phyloP scores from a whole-genome alignment of 1,140 invertebrate genomes.

The Melanaphis sacchari region DNA sequence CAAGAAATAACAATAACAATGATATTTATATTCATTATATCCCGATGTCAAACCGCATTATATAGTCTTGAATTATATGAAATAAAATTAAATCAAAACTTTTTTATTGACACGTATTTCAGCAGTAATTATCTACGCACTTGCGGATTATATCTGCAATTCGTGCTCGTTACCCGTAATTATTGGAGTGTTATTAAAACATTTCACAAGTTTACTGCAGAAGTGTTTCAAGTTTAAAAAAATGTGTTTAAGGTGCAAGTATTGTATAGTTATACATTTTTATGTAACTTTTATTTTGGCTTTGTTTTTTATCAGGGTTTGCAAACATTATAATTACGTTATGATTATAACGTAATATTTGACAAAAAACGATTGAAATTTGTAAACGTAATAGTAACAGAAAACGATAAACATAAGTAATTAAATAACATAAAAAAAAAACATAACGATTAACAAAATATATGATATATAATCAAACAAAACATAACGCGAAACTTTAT shows the following conservation, averaged over 20 bases:
- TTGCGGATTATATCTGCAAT: no score
- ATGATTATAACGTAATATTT: no score
- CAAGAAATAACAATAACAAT: background rate
- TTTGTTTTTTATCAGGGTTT: no score
- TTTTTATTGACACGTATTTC: background rate
- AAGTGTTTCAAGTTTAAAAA: background rate
- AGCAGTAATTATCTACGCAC: background rate
- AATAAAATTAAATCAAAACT: background rate
- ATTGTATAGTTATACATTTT: no score
- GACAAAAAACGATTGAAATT: no score
- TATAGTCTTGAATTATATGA: background rate
- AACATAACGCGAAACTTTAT: no score
- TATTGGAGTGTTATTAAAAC: background rate
- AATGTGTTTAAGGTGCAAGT: background rate
- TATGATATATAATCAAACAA: no score
- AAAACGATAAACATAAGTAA: no score
- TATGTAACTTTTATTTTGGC: background rate
- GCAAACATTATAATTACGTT: no score
- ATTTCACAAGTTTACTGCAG: background rate
- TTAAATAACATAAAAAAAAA: no score
- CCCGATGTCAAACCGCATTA: background rate
- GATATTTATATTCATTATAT: background rate
- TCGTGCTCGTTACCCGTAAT: background rate
- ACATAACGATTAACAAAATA: no score
- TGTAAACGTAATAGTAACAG: no score